phyloP scores from a whole-genome alignment of 2,113 vertebrate genomes.

The Lagopus leucura region DNA sequence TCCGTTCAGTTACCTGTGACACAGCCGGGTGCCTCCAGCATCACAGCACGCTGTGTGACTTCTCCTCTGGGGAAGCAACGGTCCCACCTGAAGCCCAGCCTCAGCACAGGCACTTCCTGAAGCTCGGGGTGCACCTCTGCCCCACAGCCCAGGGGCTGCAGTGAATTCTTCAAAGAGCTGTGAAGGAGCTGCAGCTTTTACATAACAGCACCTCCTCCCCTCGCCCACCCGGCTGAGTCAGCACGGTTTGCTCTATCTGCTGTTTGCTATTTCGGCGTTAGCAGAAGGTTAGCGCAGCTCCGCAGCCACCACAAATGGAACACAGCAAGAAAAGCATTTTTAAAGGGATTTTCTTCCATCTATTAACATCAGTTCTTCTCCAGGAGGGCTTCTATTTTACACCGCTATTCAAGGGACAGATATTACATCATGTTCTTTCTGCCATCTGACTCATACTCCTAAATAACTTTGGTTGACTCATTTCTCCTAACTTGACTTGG shows the following conservation, averaged over 20 bases:
- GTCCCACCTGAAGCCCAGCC: not conserved
- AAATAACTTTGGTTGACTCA: slow-evolving; percentile 38
- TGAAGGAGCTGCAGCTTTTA: not conserved
- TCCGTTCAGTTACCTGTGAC: not conserved
- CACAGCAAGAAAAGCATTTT: fast-evolving
- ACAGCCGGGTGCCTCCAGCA: not conserved
- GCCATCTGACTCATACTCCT: slow-evolving; percentile 49
- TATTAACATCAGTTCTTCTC: not conserved
- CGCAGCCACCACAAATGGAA: not conserved
- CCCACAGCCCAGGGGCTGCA: not conserved
- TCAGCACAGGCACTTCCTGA: not conserved
- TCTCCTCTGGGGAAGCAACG: not conserved
- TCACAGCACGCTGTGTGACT: fast-evolving
- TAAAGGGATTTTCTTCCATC: not conserved
- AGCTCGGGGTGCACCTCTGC: not conserved
- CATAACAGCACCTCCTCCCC: not conserved
- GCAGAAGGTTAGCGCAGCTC: not conserved
- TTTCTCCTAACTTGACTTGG: slow-evolving; percentile 3
- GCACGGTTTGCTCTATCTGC: not conserved
- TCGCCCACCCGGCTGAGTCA: slow-evolving; percentile 57
- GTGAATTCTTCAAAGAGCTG: not conserved
- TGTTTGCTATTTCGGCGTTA: not conserved
- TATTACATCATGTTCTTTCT: slow-evolving; percentile 9
- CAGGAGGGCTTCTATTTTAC: not conserved
- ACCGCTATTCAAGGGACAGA: fast-evolving